Percentiles rank a stretch among this genome's conserved stretches.
These are phyloP conservation scores for Amphimedon queenslandica DNA, from an alignment of 37 sponge, comb jelly and placozoan species.

Conservation along the genomic window DNA sequence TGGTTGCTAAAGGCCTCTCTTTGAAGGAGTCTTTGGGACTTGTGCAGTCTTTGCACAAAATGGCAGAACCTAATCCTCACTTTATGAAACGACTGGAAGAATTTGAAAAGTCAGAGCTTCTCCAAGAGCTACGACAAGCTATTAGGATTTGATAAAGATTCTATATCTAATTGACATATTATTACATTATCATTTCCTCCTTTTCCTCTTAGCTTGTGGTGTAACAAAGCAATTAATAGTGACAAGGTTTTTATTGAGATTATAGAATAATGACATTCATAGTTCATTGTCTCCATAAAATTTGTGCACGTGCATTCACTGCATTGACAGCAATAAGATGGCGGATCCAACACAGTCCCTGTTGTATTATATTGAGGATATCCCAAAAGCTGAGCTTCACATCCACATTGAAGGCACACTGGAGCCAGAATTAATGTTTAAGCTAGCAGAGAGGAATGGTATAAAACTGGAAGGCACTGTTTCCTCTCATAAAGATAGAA, in stretches of 20 bases:
- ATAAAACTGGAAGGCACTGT: constrained; percentile 52
- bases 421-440: constrained; percentile 72
- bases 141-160: too few relatives aligned
- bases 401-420: constrained; percentile 80
- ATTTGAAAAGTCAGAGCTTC: constrained; percentile 58
- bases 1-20: constrained; percentile 32
- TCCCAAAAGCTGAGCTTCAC: constrained; percentile 78
- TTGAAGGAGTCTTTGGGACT: constrained; percentile 23
- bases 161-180: too few relatives aligned
- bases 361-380: constrained; percentile 26
- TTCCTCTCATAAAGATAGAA: constrained; percentile 32
- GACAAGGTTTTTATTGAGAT: too few relatives aligned
- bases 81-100: constrained; percentile 37
- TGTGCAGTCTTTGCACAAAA: constrained; percentile 46
- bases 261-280: too few relatives aligned
- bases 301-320: too few relatives aligned
- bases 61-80: constrained; percentile 79
- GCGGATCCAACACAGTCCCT: not conserved
- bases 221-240: too few relatives aligned
- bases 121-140: too few relatives aligned
- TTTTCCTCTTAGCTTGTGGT: too few relatives aligned
- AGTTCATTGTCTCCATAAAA: too few relatives aligned
- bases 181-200: too few relatives aligned
- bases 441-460: constrained; percentile 53
- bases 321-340: too few relatives aligned